Evolutionary conservation across 2,888 invertebrate genomes (phyloP).

Genomic region (Liodrosophila aerea): DNA sequence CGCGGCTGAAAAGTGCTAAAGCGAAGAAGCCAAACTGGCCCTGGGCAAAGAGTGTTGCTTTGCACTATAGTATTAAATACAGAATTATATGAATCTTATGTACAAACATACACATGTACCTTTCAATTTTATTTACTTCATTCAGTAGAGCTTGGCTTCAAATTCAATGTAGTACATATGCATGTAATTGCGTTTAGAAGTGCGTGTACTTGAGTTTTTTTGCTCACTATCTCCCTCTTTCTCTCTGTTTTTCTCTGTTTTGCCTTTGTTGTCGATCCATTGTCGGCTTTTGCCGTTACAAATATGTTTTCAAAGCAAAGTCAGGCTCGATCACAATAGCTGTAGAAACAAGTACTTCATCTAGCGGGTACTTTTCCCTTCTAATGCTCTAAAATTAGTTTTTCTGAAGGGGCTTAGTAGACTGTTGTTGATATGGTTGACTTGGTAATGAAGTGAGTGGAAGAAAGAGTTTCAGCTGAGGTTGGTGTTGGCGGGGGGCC

Average conservation of each 20-base stretch:
- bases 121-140: too few species aligned
- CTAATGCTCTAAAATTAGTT: slow-evolving; percentile 71
- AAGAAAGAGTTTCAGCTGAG: slow-evolving; percentile 50
- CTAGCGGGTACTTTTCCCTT: slow-evolving; percentile 44
- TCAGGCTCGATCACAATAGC: slow-evolving; percentile 68
- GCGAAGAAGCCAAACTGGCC: slow-evolving; percentile 36
- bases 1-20: slow-evolving; percentile 37
- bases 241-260: slow-evolving; percentile 14
- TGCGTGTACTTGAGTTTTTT: slow-evolving; percentile 65
- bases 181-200: slow-evolving; percentile 72
- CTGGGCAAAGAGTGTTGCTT: slow-evolving; percentile 25
- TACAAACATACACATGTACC: too few species aligned
- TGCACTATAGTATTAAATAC: too few species aligned
- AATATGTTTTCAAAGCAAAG: slow-evolving; percentile 77
- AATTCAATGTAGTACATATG: slow-evolving; percentile 20
- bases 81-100: too few species aligned
- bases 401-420: slow-evolving; percentile 60
- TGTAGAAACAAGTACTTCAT: slow-evolving; percentile 22
- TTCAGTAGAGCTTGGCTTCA: too few species aligned
- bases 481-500: slow-evolving; percentile 45
- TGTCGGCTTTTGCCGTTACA: slow-evolving; percentile 67
- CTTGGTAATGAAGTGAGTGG: slow-evolving; percentile 62
- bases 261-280: slow-evolving; percentile 58
- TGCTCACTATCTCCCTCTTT: slow-evolving; percentile 7
- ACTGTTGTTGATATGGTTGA: slow-evolving; percentile 53